phyloP scores from a whole-genome alignment of 1,140 invertebrate genomes.

The Calliopsis andreniformis region DNA sequence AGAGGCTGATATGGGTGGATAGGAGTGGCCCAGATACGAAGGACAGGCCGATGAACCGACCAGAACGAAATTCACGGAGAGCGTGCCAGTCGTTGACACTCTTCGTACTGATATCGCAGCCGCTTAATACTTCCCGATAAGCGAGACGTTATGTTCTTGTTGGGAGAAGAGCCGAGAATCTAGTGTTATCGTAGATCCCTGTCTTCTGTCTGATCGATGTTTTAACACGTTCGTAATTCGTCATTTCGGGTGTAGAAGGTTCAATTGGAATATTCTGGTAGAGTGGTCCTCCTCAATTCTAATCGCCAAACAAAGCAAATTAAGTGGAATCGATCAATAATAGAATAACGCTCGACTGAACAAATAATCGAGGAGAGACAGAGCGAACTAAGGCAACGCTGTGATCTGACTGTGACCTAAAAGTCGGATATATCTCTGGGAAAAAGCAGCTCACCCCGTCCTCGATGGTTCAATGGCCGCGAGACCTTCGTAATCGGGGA shows the following conservation, averaged over 20 bases:
- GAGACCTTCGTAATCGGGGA: slow-evolving; percentile 74
- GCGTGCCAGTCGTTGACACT: slow-evolving; percentile 35
- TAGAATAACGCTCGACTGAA: slow-evolving; percentile 2
- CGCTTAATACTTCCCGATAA: slow-evolving; percentile 11
- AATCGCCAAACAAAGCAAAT: no score
- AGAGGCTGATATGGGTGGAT: slow-evolving; percentile 67
- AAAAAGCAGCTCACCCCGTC: slow-evolving; percentile 66
- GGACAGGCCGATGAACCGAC: slow-evolving; percentile 68
- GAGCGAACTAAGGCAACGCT: not conserved
- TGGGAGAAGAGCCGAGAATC: not conserved
- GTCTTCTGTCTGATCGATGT: no score
- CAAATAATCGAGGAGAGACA: slow-evolving; percentile 30
- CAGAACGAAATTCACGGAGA: slow-evolving; percentile 35
- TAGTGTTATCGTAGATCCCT: not conserved
- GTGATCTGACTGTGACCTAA: slow-evolving; percentile 44
- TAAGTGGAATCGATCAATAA: not conserved
- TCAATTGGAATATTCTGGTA: no score
- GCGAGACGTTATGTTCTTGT: not conserved
- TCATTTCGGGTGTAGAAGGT: no score
- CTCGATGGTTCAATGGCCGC: slow-evolving; percentile 71
- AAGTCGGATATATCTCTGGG: slow-evolving; percentile 41
- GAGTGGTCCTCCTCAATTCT: no score
- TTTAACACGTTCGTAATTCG: no score
- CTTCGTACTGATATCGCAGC: not conserved
- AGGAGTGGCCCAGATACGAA: slow-evolving; percentile 70